A percentile compares a stretch with the other conserved stretches of the same genome.
phyloP scores from a whole-genome alignment of 2,113 vertebrate species.

The Anarhynchus alexandrinus region DNA sequence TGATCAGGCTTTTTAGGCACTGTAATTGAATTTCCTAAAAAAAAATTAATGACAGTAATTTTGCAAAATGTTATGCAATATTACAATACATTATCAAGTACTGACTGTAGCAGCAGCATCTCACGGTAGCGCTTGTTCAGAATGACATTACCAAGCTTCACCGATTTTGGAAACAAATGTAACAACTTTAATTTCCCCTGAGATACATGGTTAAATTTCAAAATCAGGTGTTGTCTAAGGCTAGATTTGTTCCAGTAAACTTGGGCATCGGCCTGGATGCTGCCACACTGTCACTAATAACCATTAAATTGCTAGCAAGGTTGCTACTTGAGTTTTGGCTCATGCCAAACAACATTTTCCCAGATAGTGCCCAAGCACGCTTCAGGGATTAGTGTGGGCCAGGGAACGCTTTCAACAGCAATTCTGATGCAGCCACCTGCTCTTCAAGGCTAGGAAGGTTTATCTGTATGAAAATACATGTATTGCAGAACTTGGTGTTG shows the following conservation, averaged over 20 bases:
- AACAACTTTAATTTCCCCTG: neutral
- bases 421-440: neutral
- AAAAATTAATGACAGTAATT: neutral
- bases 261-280: accelerated
- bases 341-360: neutral
- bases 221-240: neutral
- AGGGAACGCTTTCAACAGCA: neutral
- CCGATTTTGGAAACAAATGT: neutral
- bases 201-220: neutral
- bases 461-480: neutral
- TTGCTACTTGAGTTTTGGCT: neutral
- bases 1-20: neutral
- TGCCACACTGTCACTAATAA: neutral
- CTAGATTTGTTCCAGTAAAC: neutral
- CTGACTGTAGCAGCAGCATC: neutral
- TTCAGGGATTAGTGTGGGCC: neutral
- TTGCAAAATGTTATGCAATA: neutral
- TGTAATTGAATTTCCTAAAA: neutral
- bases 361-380: neutral
- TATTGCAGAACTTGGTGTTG: neutral
- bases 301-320: neutral
- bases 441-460: neutral
- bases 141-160: neutral
- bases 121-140: neutral
- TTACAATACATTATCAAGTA: neutral